Percentiles rank a stretch among this genome's conserved stretches.
Evolutionary conservation across 2,888 invertebrate species (phyloP).

Genomic region (Endotricha flammealis): DNA sequence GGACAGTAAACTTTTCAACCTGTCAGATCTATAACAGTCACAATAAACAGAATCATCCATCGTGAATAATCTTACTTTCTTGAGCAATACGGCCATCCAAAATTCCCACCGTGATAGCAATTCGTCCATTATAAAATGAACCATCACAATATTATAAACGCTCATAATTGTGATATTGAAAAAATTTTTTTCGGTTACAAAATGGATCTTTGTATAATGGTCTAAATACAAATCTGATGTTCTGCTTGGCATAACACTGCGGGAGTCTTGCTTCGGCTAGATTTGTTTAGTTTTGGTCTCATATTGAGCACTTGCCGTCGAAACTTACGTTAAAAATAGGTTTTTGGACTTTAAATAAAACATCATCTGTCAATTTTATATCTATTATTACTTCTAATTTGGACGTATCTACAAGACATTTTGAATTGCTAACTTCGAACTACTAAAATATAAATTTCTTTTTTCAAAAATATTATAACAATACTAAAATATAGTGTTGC

Average conservation of each 20-base stretch:
- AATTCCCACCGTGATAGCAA: slow-evolving; percentile 22
- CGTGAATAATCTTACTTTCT: slow-evolving; percentile 13
- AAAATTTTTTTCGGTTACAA: not conserved
- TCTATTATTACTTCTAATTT: too few relatives aligned
- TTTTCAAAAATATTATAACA: too few relatives aligned
- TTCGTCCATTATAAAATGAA: slow-evolving; percentile 12
- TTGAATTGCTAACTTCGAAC: too few relatives aligned
- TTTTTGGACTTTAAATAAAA: too few relatives aligned
- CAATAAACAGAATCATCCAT: slow-evolving; percentile 17
- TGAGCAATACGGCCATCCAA: slow-evolving; percentile 14
- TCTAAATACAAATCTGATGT: slow-evolving; percentile 16
- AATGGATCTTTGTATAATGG: slow-evolving; percentile 10
- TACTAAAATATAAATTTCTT: too few relatives aligned
- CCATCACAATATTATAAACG: too few relatives aligned
- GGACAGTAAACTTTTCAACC: slow-evolving; percentile 4
- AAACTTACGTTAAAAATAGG: slow-evolving; percentile 1
- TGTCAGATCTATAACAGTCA: slow-evolving; percentile 2
- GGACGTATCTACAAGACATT: too few relatives aligned
- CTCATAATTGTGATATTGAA: not conserved
- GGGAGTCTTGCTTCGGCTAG: slow-evolving; percentile 37
- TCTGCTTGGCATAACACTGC: slow-evolving; percentile 33
- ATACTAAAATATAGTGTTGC: too few relatives aligned
- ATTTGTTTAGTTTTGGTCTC: slow-evolving; percentile 22
- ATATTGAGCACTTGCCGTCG: not conserved
- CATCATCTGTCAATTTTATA: too few relatives aligned